These are phyloP conservation scores for Propithecus deckenii DNA, from an alignment of 2,797 vertebrate species.

Conservation along the genomic window DNA sequence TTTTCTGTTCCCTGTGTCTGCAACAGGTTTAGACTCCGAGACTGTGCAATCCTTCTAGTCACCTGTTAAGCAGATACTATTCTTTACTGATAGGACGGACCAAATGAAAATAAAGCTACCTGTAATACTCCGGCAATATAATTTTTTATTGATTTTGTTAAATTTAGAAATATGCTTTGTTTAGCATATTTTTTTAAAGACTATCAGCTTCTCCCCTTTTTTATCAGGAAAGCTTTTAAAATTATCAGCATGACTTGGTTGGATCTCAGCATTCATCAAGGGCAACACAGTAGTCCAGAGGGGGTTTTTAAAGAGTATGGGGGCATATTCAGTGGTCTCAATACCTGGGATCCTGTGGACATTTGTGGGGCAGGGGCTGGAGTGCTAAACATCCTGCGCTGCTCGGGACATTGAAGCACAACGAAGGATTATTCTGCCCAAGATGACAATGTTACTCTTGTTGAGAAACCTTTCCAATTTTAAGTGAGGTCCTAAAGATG, in stretches of 20 bases:
- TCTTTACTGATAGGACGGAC: neutral
- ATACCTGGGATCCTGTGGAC: neutral
- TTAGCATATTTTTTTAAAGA: conserved; percentile 21
- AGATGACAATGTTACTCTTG: neutral
- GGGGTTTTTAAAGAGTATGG: neutral
- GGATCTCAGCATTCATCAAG: neutral
- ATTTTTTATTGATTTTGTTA: conserved; percentile 28
- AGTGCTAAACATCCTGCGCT: neutral
- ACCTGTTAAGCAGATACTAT: neutral
- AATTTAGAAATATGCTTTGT: conserved; percentile 26
- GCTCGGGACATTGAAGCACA: neutral
- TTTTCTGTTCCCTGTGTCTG: neutral
- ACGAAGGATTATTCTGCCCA: neutral
- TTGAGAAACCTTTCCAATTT: neutral
- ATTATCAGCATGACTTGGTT: neutral
- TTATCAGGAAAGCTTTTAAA: neutral
- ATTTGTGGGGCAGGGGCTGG: neutral
- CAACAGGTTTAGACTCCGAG: neutral
- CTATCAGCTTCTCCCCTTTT: neutral
- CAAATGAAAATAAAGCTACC: conserved; percentile 43
- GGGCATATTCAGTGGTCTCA: neutral
- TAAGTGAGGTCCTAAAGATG: conserved; percentile 6
- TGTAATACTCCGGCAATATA: neutral
- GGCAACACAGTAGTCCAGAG: neutral
- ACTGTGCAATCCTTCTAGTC: neutral